phyloP scores from a whole-genome alignment of 1,140 invertebrate species.

The Mamestra configurata region DNA sequence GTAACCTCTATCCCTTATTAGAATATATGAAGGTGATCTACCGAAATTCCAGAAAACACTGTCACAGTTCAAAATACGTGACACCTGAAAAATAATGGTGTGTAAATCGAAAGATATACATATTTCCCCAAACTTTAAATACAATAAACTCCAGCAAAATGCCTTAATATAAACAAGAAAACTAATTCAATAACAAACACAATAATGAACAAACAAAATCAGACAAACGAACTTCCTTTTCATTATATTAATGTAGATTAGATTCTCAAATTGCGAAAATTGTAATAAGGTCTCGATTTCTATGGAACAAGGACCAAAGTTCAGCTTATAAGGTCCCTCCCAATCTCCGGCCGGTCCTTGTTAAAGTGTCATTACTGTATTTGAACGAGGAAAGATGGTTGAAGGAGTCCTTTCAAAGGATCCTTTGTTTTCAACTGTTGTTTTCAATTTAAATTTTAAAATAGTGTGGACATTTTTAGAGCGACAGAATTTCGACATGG shows the following conservation, averaged over 20 bases:
- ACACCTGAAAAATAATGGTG: too few relatives aligned
- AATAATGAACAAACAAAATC: conserved; percentile 28
- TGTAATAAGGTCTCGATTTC: conserved; percentile 47
- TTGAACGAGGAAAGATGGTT: conserved; percentile 42
- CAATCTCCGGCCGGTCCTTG: conserved; percentile 41
- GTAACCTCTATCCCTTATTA: too few relatives aligned
- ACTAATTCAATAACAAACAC: conserved; percentile 10
- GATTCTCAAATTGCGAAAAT: conserved; percentile 37
- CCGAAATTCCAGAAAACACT: too few relatives aligned
- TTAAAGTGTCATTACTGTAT: conserved; percentile 47
- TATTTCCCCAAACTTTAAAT: too few relatives aligned
- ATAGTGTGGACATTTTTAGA: not conserved
- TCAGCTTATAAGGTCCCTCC: conserved; percentile 23
- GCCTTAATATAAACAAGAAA: not conserved
- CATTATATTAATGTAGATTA: conserved; percentile 49
- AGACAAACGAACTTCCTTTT: conserved; percentile 25
- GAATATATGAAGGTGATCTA: too few relatives aligned
- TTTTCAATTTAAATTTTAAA: conserved; percentile 47
- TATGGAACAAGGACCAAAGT: conserved; percentile 37
- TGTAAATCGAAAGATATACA: too few relatives aligned
- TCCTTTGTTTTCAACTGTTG: conserved; percentile 30
- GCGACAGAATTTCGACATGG: not conserved
- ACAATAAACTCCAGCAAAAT: not conserved
- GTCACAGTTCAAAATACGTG: too few relatives aligned
- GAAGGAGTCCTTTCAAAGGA: conserved; percentile 21